phyloP scores from a whole-genome alignment of 2,113 vertebrate species.

The Numida meleagris region DNA sequence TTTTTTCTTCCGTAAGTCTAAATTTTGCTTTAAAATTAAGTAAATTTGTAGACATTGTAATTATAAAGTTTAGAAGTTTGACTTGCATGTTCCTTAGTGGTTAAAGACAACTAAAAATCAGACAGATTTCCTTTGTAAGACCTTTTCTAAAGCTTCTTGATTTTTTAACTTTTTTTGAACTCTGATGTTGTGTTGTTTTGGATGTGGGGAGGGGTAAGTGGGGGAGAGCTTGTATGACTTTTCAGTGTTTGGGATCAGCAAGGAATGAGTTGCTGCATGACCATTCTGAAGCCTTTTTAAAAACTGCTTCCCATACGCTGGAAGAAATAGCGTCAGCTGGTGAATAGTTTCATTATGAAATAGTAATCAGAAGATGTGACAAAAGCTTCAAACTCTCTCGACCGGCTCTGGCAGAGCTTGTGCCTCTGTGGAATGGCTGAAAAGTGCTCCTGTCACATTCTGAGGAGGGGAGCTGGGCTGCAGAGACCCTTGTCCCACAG shows the following conservation, averaged over 20 bases:
- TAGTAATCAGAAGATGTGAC: background rate
- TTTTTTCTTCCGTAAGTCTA: conserved; percentile 13
- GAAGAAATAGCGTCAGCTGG: conserved; percentile 14
- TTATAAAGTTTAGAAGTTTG: background rate
- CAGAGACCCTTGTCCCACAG: background rate
- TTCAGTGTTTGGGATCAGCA: background rate
- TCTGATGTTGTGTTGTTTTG: background rate
- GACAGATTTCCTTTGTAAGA: background rate
- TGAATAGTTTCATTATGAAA: conserved; percentile 14
- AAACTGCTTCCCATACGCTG: background rate
- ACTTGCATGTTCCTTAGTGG: background rate
- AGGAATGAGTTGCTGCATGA: background rate
- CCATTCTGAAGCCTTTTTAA: background rate
- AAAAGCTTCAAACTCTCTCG: background rate
- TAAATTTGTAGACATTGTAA: background rate
- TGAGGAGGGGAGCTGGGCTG: background rate
- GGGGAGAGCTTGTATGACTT: background rate
- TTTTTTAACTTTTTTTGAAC: background rate
- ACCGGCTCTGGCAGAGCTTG: background rate
- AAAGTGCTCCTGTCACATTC: background rate
- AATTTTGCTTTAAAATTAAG: background rate
- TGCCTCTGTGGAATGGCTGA: background rate
- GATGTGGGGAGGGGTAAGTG: background rate
- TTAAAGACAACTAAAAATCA: background rate
- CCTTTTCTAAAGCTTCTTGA: background rate